Evolutionary conservation across 1,140 invertebrate genomes (phyloP).

Genomic region (Caerostris extrusa): DNA sequence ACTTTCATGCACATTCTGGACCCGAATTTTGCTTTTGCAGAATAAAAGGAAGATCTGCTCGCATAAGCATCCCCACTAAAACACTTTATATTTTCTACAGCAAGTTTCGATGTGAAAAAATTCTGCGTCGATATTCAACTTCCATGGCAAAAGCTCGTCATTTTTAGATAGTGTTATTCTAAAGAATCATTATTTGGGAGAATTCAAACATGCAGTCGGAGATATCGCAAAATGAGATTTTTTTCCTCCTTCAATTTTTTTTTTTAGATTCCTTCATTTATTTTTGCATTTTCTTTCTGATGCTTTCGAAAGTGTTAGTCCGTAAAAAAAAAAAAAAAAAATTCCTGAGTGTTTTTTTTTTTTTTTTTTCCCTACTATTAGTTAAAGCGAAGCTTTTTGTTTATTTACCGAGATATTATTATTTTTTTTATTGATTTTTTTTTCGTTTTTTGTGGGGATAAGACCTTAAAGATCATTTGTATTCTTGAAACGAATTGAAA

Average conservation of each 20-base stretch:
- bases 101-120: background rate
- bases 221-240: conserved; percentile 39
- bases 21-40: background rate
- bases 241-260: background rate
- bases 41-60: background rate
- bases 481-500: conserved; percentile 13
- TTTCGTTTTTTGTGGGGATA: background rate
- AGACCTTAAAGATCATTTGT: conserved; percentile 37
- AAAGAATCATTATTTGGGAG: background rate
- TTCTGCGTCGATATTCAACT: background rate
- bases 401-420: background rate
- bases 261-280: conserved; percentile 35
- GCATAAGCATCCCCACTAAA: background rate
- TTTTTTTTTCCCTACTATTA: background rate
- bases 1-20: background rate
- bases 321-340: background rate
- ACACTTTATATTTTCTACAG: background rate
- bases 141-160: conserved; percentile 8
- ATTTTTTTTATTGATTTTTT: background rate
- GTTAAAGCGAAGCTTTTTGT: background rate
- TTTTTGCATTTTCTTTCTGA: conserved; percentile 14
- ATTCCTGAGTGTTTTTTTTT: background rate
- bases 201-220: conserved; percentile 55
- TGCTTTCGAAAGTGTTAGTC: conserved; percentile 21
- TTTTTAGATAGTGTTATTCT: conserved; percentile 1